Evolutionary conservation across 2,797 vertebrate genomes (phyloP).

Genomic region (Triplophysa bombifrons): DNA sequence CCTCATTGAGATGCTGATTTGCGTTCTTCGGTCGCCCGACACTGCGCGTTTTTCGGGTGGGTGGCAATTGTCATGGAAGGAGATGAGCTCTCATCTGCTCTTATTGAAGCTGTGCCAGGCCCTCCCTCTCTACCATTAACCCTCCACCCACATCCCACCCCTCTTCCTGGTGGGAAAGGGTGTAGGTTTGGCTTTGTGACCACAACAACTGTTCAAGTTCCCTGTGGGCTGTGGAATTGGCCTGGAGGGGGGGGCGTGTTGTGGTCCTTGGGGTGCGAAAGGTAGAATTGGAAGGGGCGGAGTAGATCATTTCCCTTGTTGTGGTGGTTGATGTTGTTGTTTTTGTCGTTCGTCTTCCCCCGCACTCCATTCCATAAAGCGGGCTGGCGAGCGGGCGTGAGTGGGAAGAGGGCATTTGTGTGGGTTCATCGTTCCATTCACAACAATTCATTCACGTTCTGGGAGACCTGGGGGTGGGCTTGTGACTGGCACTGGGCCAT

Average conservation of each 20-base stretch:
- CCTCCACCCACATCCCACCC: slow-evolving; percentile 53
- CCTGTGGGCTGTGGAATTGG: slow-evolving; percentile 58
- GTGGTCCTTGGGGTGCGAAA: not conserved
- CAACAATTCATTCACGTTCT: slow-evolving; percentile 78
- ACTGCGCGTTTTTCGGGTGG: slow-evolving; percentile 66
- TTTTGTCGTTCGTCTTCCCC: slow-evolving; percentile 66
- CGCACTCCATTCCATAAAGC: slow-evolving; percentile 62
- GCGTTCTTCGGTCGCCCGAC: slow-evolving; percentile 62
- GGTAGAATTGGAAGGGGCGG: slow-evolving; percentile 12
- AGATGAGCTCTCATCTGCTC: slow-evolving; percentile 65
- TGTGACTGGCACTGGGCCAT: slow-evolving; percentile 73
- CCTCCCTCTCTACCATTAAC: slow-evolving; percentile 57
- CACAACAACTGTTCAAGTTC: slow-evolving; percentile 68
- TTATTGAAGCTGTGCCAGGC: slow-evolving; percentile 65
- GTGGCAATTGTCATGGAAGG: slow-evolving; percentile 75
- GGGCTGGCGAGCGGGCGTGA: slow-evolving; percentile 61
- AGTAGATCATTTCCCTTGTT: slow-evolving; percentile 11
- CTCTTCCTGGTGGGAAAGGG: slow-evolving; percentile 53
- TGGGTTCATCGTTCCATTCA: slow-evolving; percentile 79
- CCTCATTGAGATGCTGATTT: slow-evolving; percentile 78
- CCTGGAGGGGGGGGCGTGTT: slow-evolving; percentile 49
- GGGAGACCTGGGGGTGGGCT: slow-evolving; percentile 76
- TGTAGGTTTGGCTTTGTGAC: slow-evolving; percentile 58
- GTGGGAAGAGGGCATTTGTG: slow-evolving; percentile 67
- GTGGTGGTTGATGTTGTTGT: slow-evolving; percentile 59